A percentile compares a stretch with the other conserved stretches of the same genome.
phyloP scores from a whole-genome alignment of 2,888 invertebrate genomes.

The Amorpha juglandis region DNA sequence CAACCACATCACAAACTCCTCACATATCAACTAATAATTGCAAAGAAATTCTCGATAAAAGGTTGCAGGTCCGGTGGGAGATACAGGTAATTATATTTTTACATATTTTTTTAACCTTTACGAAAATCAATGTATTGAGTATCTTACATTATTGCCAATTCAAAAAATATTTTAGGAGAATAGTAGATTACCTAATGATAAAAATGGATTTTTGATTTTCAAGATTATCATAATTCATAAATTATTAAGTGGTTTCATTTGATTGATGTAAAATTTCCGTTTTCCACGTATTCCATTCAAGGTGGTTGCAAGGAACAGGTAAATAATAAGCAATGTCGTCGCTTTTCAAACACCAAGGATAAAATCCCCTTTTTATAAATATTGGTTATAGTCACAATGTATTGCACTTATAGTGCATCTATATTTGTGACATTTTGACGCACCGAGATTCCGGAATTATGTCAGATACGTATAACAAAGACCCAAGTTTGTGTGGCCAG shows the following conservation, averaged over 20 bases:
- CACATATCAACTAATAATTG: slow-evolving; percentile 88
- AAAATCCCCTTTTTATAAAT: neutral
- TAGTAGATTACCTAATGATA: neutral
- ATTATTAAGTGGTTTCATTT: slow-evolving; percentile 29
- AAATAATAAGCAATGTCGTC: neutral
- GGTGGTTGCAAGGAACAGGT: slow-evolving; percentile 57
- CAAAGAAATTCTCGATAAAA: slow-evolving; percentile 91
- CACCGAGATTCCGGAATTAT: too few relatives aligned
- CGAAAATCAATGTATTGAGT: neutral
- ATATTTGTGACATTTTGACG: too few relatives aligned
- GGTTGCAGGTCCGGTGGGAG: slow-evolving; percentile 95
- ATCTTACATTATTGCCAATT: neutral
- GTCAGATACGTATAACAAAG: too few relatives aligned
- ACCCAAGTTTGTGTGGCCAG: too few relatives aligned
- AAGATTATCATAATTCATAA: slow-evolving; percentile 10
- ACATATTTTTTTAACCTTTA: neutral
- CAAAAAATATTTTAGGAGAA: neutral
- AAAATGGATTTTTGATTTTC: neutral
- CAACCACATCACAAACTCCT: slow-evolving; percentile 87
- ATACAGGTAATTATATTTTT: slow-evolving; percentile 80
- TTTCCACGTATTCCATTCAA: slow-evolving; percentile 55
- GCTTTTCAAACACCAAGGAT: neutral
- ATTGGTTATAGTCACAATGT: neutral
- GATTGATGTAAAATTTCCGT: slow-evolving; percentile 31
- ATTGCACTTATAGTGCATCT: too few relatives aligned